Evolutionary conservation across 2,797 vertebrate species (phyloP), one percentile per base, ranked within the genome.

Genomic region (Poeciliopsis gracilis): DNA sequence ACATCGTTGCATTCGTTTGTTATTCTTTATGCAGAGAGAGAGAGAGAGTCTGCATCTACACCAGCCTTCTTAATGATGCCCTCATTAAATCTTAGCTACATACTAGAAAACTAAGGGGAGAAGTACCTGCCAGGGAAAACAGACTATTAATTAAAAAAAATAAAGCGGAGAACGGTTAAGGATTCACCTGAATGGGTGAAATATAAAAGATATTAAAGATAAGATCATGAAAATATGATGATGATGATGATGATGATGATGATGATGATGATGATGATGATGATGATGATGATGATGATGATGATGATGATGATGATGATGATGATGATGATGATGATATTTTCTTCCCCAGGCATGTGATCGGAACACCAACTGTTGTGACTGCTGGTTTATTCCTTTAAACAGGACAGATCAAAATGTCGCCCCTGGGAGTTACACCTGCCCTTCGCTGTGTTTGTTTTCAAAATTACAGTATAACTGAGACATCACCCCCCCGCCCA

Each of bases 21-120:
- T 28, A 85, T 84, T 89, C 69, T 91, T 92, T 89, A 91, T 83
- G 86, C 86, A 86, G 87, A 90, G 87, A 92, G 33, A 23, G 78
- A 51, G 49, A 23, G 7, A 85, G 85, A 92, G 84, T 84, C 83
- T 47, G 87, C 76, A 84, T 89, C 84, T 85, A 90, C 92, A 81
- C 83, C 79, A 79, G 72, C 80, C 51, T 57, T 72, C 46, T 77
- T 93, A 87, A 73, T 77, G 76, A 87, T 94, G 88, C 92, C 86
- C 89, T 94, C 90, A 93, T 93, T 87, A 63, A 59, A 71, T 86
- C 90, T 87, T 93, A 94, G 92, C 92, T 93, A 91, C 77, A 95
- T 93, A 90, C 78, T 88, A 78, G 77, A 84, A 77, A 93, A 90
- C 84, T 77, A 55, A 46, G 49, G 4, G 57, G 79, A 86, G 78